A percentile compares a stretch with the other conserved stretches of the same genome.
Conservation (phyloP, 1,140 invertebrate species). For the Bradynema listronoti region DNA sequence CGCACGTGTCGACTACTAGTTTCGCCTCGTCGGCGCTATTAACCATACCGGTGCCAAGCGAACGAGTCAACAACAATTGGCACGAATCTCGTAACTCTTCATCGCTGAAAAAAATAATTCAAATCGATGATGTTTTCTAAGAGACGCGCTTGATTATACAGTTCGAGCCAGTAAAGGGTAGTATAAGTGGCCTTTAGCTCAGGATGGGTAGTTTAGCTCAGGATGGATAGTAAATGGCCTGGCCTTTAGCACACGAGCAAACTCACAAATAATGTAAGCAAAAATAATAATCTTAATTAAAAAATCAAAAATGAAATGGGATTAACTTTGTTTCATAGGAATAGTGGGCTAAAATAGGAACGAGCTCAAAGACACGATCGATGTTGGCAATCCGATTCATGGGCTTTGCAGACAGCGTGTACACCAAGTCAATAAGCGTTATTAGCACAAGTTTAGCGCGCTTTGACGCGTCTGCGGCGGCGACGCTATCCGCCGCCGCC, state of each 20-base stretch:
- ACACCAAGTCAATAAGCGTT: conserved; percentile 20
- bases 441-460: conserved; percentile 22
- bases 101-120: conserved; percentile 67
- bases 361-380: conserved; percentile 40
- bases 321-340: conserved; percentile 44
- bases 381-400: not conserved
- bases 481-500: not conserved
- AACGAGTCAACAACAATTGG: conserved; percentile 64
- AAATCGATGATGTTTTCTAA: too few species aligned
- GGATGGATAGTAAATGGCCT: too few species aligned
- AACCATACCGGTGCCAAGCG: conserved; percentile 1
- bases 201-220: too few species aligned
- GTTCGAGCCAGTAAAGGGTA: too few species aligned
- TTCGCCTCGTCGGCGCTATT: conserved; percentile 7
- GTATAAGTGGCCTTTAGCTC: too few species aligned
- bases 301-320: conserved; percentile 57
- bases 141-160: too few species aligned
- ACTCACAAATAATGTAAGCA: too few species aligned
- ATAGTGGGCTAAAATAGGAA: conserved; percentile 42
- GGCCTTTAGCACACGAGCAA: too few species aligned
- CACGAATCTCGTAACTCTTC: conserved; percentile 72
- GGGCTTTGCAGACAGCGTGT: conserved; percentile 12
- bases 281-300: conserved; percentile 62
- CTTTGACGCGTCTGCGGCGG: not conserved
- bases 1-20: too few species aligned